Evolutionary conservation across 2,113 vertebrate genomes (phyloP), one percentile per base, ranked within the genome.

Genomic region (Lepisosteus oculatus): DNA sequence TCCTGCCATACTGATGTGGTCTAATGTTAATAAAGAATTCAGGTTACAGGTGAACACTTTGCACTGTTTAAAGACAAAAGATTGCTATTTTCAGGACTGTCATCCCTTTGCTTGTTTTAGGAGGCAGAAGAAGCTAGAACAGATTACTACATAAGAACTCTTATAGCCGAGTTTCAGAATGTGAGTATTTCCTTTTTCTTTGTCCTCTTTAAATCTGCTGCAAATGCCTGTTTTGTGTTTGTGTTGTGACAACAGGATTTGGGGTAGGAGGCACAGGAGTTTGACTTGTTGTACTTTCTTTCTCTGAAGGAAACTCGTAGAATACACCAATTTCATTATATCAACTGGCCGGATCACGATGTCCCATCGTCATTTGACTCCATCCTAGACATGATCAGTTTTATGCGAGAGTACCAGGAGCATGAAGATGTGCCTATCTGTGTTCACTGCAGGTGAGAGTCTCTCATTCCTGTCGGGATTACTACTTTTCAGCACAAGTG

Each of bases 321-420:
- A 76, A 82, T 99, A 43, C 95, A 95, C 62, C 97, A 99, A 54
- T 99, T 99, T 83, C 97, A 99, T 90, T 99, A 99, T 65, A 93
- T 97, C 65, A 99, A 99, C 87, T 99, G 97, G 97, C 97, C 97
- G 0, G 97, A 99, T 82, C 97, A 99, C 1, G 97, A 99, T 68
- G 97, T 99, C 65, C 97, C 97, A 43, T 97, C 97, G 0, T 98
- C 96, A 0, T 99, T 99, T 77, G 97, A 99, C 89, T 99, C 97
- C 75, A 99, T 99, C 81, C 84, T 99, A 88, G 96, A 99, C 72
- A 99, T 99, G 97, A 99, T 99, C 72, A 93, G 90, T 68, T 91
- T 97, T 71, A 98, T 99, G 97, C 92, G 97, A 79, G 94, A 97
- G 77, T 96, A 95, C 76, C 97, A 99, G 78, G 94, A 95, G 69